phyloP scores from a whole-genome alignment of 2,797 vertebrate species.

The Melanotaenia nigrans region DNA sequence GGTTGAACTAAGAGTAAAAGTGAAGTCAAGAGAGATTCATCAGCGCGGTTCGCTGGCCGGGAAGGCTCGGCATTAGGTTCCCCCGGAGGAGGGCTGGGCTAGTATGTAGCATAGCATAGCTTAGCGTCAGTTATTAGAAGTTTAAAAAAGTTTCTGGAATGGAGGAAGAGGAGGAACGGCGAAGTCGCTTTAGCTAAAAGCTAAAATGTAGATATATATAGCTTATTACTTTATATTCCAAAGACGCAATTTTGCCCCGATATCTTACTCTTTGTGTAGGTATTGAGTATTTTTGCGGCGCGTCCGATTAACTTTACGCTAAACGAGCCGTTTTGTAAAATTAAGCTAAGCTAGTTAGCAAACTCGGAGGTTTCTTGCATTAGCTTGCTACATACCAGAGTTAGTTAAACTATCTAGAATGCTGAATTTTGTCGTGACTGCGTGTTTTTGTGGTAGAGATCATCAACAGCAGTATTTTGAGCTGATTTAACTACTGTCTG shows the following conservation, averaged over 20 bases:
- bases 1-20: constrained; percentile 3
- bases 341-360: constrained; percentile 64
- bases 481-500: neutral
- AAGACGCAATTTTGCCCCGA: neutral
- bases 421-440: neutral
- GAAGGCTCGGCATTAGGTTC: constrained; percentile 34
- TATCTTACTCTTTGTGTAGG: neutral
- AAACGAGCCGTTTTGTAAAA: constrained; percentile 27
- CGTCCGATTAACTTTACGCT: constrained; percentile 9
- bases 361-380: constrained; percentile 29
- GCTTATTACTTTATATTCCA: neutral
- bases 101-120: constrained; percentile 55
- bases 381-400: constrained; percentile 26
- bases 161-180: constrained; percentile 52
- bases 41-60: constrained; percentile 42
- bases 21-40: constrained; percentile 49
- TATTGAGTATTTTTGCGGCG: neutral
- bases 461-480: neutral
- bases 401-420: neutral
- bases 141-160: constrained; percentile 80
- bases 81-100: constrained; percentile 59
- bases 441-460: neutral
- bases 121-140: constrained; percentile 58
- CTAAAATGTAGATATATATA: neutral
- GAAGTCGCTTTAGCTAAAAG: neutral